Evolutionary conservation across 2,888 invertebrate species (phyloP).

Genomic region (Pheosia gnoma): DNA sequence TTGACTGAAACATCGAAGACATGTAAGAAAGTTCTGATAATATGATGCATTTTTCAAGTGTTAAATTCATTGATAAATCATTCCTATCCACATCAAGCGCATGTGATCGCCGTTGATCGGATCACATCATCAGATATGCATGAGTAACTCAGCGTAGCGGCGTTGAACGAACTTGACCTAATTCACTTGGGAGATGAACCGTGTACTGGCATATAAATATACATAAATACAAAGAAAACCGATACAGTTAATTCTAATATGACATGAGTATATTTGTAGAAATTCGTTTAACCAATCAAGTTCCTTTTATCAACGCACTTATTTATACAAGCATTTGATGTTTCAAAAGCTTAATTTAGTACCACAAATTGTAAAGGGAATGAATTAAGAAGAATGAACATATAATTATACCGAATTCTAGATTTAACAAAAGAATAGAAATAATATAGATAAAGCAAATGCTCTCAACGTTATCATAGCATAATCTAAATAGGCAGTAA

Average conservation of each 20-base stretch:
- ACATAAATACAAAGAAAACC: no score
- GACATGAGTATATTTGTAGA: no score
- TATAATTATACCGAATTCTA: no score
- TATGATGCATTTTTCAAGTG: background rate
- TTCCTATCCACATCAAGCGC: background rate
- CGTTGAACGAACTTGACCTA: slow-evolving; percentile 38
- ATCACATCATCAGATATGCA: slow-evolving; percentile 6
- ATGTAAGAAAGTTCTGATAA: no score
- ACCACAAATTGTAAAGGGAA: no score
- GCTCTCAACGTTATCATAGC: background rate
- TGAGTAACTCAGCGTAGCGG: slow-evolving; percentile 7
- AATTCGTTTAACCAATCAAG: no score
- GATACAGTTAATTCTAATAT: background rate
- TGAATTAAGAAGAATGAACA: no score
- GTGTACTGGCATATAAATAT: slow-evolving; percentile 18
- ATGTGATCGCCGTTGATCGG: background rate
- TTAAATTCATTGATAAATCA: background rate
- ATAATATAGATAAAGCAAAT: background rate
- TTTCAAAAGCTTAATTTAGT: no score
- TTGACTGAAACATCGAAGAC: no score
- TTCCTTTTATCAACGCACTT: no score
- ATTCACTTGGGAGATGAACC: slow-evolving; percentile 24
- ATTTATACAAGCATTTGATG: no score
- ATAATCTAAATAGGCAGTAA: background rate
- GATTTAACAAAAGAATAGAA: no score